phyloP scores from a whole-genome alignment of 1,140 invertebrate species.

The Anastatus disparis region DNA sequence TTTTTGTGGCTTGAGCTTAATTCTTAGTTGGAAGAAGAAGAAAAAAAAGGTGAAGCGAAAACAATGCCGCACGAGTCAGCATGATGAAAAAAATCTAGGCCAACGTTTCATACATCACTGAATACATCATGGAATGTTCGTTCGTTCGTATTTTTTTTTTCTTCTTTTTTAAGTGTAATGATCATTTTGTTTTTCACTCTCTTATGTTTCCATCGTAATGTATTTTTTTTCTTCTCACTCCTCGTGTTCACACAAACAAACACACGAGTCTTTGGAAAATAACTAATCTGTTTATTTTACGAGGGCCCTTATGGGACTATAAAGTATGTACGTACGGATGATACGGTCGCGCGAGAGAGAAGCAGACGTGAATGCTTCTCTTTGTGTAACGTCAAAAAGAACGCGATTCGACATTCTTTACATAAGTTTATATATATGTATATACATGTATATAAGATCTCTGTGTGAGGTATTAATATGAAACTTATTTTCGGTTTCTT shows the following conservation, averaged over 20 bases:
- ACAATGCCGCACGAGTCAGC: no score
- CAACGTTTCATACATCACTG: conserved; percentile 23
- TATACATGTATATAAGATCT: no score
- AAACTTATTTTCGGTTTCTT: neutral
- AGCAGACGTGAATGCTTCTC: no score
- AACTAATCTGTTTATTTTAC: conserved; percentile 35
- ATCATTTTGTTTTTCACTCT: neutral
- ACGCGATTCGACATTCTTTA: no score
- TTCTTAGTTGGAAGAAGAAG: no score
- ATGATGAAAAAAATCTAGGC: conserved; percentile 17
- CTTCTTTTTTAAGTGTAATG: neutral
- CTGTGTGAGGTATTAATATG: no score
- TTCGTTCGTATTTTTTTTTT: neutral
- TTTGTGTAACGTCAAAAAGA: no score
- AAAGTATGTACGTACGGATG: no score
- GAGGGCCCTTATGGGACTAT: conserved; percentile 11
- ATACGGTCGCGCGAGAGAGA: no score
- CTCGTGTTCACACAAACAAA: neutral
- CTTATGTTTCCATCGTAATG: neutral
- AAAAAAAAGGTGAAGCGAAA: no score
- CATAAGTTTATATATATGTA: no score
- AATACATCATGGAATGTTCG: neutral
- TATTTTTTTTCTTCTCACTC: neutral
- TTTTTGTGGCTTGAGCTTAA: no score
- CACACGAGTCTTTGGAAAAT: conserved; percentile 1